Base-by-base conservation (phyloP, 2,113 vertebrate genomes). In the Lathamus discolor region DNA sequence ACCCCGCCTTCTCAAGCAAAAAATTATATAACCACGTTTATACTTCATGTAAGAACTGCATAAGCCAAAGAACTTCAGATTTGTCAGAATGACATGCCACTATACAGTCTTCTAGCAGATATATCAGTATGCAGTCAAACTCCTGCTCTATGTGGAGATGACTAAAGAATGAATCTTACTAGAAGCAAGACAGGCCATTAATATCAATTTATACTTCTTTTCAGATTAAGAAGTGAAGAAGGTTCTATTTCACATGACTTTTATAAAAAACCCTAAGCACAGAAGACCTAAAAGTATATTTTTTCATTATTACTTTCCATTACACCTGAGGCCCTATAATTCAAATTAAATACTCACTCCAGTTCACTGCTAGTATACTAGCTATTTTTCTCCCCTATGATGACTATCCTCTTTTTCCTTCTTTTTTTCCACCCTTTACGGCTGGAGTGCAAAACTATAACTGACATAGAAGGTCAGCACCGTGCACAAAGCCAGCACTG, bases 401-500 rank as follows among this genome's bases (percentile, higher is more conserved):
- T 29, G 29, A 39, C 70, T 44, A 33, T 37, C 78, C 11, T 70
- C 29, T 95, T 77, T 74, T 52, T 25, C 41, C 76, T 69, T 85
- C 18, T 77, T 88, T 59, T 61, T 63, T 82, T 22, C 16, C n/a
- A 25, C 63, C 39, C 88, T 96, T 97, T 92, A 86, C 46, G 48
- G 75, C 70, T 29, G 4, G 75, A 77, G 64, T 81, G 82, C 93
- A 95, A 97, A 98, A 98, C 97, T 73, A 94, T 29, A 90, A 90
- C 5, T 94, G 95, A 96, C n/a, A 10, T 44, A 87, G 91, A 97
- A 95, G 74, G 88, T 86, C 87, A 20, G 73, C 11, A 8, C 85
- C 5, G 1, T 41, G 92, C 82, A 98, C 97, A 98, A 98, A 98
- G 97, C 93, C 63, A 93, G 93, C 80, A 96, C 95, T 97, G 93